A percentile compares a stretch with the other conserved stretches of the same genome.
Conservation (phyloP, 1,140 invertebrate genomes). For the Leptopilina clavipes region DNA sequence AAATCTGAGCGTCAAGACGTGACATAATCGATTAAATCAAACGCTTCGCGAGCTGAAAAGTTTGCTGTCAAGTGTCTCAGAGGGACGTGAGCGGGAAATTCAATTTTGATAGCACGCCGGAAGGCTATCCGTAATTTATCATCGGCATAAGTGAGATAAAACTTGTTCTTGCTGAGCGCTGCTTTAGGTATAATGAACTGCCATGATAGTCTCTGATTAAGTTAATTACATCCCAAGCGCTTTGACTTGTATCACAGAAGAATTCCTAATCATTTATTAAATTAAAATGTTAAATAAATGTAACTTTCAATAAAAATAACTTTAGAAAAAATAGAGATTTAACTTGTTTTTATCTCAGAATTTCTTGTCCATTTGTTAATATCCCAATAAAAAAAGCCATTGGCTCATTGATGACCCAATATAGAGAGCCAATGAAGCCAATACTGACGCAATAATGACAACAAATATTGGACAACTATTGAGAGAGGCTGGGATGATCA, state of each 20-base stretch:
- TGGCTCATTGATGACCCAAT: too few relatives aligned
- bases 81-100: slow-evolving; percentile 31
- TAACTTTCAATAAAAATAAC: not conserved
- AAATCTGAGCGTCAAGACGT: not conserved
- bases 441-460: too few relatives aligned
- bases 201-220: slow-evolving; percentile 59
- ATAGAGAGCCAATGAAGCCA: too few relatives aligned
- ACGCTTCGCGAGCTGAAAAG: slow-evolving; percentile 18
- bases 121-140: slow-evolving; percentile 49
- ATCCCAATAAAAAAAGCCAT: too few relatives aligned
- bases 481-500: too few relatives aligned
- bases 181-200: slow-evolving; percentile 55
- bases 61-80: slow-evolving; percentile 27
- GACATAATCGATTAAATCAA: slow-evolving; percentile 33
- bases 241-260: slow-evolving; percentile 6
- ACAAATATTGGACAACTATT: too few relatives aligned
- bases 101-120: slow-evolving; percentile 32
- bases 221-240: slow-evolving; percentile 54
- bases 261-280: slow-evolving; percentile 6
- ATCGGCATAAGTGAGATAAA: slow-evolving; percentile 52
- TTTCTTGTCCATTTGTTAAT: too few relatives aligned
- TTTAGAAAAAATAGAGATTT: too few relatives aligned
- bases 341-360: too few relatives aligned
- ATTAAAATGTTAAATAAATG: not conserved
- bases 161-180: slow-evolving; percentile 46